Percentiles rank a stretch among this genome's conserved stretches.
These are phyloP conservation scores for Pteria penguin DNA, from an alignment of 2,888 invertebrate genomes.

Conservation along the genomic window DNA sequence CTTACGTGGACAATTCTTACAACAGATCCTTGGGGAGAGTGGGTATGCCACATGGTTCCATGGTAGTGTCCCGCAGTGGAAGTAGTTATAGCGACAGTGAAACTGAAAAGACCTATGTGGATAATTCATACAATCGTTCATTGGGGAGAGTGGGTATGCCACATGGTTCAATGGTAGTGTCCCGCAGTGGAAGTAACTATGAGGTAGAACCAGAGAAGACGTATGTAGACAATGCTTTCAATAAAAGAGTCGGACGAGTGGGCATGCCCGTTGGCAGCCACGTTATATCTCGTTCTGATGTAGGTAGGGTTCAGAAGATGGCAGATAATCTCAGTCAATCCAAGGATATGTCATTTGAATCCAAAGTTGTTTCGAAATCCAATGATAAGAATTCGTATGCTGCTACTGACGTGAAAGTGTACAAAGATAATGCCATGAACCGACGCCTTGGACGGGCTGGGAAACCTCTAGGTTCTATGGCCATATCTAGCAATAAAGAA, in stretches of 20 bases:
- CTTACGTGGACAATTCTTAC: conserved; percentile 27
- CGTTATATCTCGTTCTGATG: conserved; percentile 20
- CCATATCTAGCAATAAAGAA: background rate
- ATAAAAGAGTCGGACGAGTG: conserved; percentile 34
- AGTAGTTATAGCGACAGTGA: background rate
- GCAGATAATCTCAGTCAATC: background rate
- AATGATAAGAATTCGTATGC: background rate
- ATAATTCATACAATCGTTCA: conserved; percentile 26
- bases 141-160: conserved; percentile 41
- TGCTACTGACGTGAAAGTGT: background rate
- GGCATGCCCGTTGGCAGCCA: conserved; percentile 41
- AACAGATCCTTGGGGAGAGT: conserved; percentile 28
- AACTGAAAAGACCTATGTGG: conserved; percentile 19
- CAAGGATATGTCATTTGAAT: conserved; percentile 12
- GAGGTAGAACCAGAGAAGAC: background rate
- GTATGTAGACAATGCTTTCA: conserved; percentile 40
- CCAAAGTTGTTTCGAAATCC: conserved; percentile 5
- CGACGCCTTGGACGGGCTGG: conserved; percentile 35
- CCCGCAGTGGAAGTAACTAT: background rate
- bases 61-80: conserved; percentile 11
- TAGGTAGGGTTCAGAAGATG: background rate
- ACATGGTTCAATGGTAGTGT: conserved; percentile 28
- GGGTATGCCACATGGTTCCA: conserved; percentile 23
- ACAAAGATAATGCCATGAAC: conserved; percentile 31
- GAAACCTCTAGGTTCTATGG: conserved; percentile 25